Percentiles rank a stretch among this genome's conserved stretches.
Conservation (phyloP, 2,113 vertebrate genomes). For the Peromyscus leucopus region DNA sequence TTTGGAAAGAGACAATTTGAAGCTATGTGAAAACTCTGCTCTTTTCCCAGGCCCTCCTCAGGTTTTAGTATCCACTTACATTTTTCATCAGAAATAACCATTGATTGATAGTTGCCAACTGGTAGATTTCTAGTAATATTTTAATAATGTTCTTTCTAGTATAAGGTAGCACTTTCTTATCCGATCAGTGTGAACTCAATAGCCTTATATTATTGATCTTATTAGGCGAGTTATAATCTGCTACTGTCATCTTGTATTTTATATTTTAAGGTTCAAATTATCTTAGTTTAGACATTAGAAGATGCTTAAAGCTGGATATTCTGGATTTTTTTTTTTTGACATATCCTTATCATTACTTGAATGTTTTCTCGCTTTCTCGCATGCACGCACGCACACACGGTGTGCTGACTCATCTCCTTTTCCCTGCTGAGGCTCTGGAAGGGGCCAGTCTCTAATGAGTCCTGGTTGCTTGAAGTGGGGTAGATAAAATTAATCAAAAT, state of each 20-base stretch:
- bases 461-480: neutral
- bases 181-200: neutral
- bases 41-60: neutral
- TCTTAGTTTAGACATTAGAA: neutral
- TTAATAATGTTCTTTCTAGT: neutral
- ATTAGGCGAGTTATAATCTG: conserved; percentile 29
- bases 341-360: neutral
- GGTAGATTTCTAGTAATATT: conserved; percentile 26
- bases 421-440: neutral
- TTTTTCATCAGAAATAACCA: neutral
- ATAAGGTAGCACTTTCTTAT: neutral
- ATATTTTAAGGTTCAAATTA: conserved; percentile 17
- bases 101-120: neutral
- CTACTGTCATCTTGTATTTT: neutral
- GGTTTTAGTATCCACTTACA: neutral
- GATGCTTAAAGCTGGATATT: neutral
- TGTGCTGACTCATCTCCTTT: neutral
- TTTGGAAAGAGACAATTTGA: neutral
- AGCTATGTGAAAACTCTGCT: neutral
- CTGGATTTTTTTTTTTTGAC: neutral
- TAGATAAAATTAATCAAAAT: neutral
- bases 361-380: neutral
- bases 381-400: neutral
- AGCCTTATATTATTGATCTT: neutral
- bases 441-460: conserved; percentile 9